Conservation (phyloP, 2,113 vertebrate genomes). For the Ceyx margarethae region DNA sequence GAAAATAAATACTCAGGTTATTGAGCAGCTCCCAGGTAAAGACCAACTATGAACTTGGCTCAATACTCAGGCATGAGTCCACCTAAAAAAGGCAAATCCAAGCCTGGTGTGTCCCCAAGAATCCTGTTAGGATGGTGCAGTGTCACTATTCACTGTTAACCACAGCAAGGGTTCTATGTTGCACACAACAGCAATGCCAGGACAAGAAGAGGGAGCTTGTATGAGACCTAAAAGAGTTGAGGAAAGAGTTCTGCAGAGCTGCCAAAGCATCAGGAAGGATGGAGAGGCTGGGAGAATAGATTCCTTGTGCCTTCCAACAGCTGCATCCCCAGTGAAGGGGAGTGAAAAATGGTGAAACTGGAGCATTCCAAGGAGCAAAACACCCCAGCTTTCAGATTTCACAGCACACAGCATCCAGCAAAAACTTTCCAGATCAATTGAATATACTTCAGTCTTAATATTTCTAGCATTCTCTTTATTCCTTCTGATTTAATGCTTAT, state of each 20-base stretch:
- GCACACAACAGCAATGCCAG: background rate
- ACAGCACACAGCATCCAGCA: fast-evolving
- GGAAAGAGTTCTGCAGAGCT: background rate
- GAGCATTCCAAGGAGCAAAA: background rate
- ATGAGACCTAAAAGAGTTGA: background rate
- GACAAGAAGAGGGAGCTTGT: background rate
- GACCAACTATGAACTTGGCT: background rate
- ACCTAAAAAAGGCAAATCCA: background rate
- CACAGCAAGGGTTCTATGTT: background rate
- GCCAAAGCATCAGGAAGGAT: background rate
- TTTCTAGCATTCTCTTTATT: background rate
- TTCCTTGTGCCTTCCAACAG: background rate
- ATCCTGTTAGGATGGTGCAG: background rate
- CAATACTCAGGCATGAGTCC: background rate
- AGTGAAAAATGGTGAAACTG: background rate
- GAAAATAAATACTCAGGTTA: background rate
- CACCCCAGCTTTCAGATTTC: background rate
- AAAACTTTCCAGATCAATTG: background rate
- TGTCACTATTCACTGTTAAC: background rate
- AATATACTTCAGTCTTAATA: background rate
- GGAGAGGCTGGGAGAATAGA: background rate
- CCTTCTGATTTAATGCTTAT: background rate
- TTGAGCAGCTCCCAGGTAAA: background rate
- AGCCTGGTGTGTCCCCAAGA: background rate
- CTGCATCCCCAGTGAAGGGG: background rate